Conservation (phyloP, 2,888 invertebrate species). For the Drosophila monieri region DNA sequence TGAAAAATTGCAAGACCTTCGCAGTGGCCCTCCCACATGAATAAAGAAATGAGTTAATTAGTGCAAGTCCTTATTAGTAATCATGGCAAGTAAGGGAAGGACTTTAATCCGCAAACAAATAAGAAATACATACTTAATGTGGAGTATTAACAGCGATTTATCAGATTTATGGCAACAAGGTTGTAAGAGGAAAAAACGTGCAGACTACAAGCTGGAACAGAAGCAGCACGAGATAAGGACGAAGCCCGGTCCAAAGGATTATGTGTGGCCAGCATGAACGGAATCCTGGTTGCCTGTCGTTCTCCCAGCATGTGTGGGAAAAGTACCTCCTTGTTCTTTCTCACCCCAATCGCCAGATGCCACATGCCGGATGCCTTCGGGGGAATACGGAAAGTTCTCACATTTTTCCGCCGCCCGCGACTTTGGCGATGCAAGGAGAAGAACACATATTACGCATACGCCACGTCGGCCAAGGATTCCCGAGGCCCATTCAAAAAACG, state of each 20-base stretch:
- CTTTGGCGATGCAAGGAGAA: constrained; percentile 29
- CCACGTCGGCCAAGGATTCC: constrained; percentile 33
- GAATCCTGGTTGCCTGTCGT: constrained; percentile 19
- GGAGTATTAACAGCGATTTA: constrained; percentile 33
- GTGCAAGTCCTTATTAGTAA: constrained; percentile 3
- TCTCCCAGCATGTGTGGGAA: constrained; percentile 4
- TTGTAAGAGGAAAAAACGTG: constrained; percentile 2
- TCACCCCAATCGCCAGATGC: background rate
- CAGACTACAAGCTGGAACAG: constrained; percentile 1
- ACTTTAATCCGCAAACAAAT: background rate
- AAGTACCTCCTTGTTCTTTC: background rate
- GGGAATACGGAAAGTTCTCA: constrained; percentile 33
- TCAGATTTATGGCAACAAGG: constrained; percentile 24
- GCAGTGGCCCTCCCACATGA: too few species aligned
- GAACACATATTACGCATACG: constrained; percentile 57
- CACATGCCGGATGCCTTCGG: constrained; percentile 10
- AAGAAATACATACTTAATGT: constrained; percentile 24
- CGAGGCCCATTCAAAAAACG: constrained; percentile 35
- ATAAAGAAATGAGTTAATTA: background rate
- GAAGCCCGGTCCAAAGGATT: constrained; percentile 39
- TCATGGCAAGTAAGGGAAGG: background rate
- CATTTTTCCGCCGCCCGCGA: constrained; percentile 39
- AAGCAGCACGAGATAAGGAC: constrained; percentile 13
- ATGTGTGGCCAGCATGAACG: constrained; percentile 14
- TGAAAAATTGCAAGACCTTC: background rate